Conservation (phyloP, 2,113 vertebrate species). For the Myiagra hebetior region DNA sequence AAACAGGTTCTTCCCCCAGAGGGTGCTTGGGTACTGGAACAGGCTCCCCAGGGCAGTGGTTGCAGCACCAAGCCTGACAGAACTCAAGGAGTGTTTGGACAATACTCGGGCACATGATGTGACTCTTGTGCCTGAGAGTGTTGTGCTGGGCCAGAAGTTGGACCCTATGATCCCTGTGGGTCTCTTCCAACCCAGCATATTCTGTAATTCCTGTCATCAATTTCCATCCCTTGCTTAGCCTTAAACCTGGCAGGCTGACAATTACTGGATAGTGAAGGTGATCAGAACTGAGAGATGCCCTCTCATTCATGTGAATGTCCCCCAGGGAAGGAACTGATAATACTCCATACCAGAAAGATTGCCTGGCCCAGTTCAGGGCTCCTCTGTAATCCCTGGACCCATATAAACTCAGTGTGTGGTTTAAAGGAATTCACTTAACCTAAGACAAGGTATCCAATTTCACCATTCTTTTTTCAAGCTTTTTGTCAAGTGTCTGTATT, state of each 20-base stretch:
- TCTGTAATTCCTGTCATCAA: neutral
- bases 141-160: neutral
- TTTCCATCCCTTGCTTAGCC: neutral
- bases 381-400: neutral
- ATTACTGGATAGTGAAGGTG: neutral
- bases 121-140: neutral
- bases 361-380: neutral
- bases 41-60: neutral
- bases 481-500: neutral
- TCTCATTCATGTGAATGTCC: neutral
- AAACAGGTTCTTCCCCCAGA: neutral
- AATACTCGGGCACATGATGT: rapidly evolving
- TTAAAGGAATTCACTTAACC: neutral
- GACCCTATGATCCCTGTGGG: neutral
- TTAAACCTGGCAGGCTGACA: neutral
- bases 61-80: neutral
- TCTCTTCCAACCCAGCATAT: neutral
- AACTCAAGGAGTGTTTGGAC: neutral
- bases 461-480: neutral
- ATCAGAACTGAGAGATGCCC: neutral
- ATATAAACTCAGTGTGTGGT: neutral
- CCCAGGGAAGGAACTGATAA: neutral
- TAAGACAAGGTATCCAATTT: neutral
- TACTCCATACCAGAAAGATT: neutral
- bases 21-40: neutral